Evolutionary conservation across 2,888 invertebrate genomes (phyloP).

Genomic region (Noctua fimbriata): DNA sequence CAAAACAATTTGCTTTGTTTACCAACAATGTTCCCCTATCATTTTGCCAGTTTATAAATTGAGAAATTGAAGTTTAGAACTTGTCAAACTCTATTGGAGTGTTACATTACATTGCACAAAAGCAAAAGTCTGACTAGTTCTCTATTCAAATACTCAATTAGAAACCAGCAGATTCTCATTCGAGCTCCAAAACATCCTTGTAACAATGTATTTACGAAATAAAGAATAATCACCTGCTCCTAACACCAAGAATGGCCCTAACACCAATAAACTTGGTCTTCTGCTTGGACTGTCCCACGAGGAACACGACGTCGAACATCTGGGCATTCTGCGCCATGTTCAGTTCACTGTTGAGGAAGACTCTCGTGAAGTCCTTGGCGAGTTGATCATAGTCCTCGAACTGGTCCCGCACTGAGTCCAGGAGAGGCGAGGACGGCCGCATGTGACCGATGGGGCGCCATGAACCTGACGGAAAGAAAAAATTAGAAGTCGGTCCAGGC

Average conservation of each 20-base stretch:
- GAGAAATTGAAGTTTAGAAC: not conserved
- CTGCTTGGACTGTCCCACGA: constrained; percentile 97
- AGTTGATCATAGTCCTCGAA: constrained; percentile 98
- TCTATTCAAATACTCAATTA: not conserved
- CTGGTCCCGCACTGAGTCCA: constrained; percentile 97
- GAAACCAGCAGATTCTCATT: not conserved
- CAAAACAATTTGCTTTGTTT: too few relatives aligned
- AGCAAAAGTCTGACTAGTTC: too few relatives aligned
- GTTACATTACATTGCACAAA: not conserved
- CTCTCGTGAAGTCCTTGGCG: constrained; percentile 97
- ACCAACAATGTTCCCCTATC: too few relatives aligned
- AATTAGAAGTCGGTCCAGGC: not conserved
- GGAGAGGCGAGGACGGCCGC: constrained; percentile 97
- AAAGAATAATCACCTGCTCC: constrained; percentile 92
- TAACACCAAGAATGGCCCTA: constrained; percentile 96
- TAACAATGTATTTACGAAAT: not conserved
- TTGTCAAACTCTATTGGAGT: not conserved
- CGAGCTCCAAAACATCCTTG: not conserved
- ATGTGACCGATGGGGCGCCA: constrained; percentile 98
- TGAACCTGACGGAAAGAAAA: constrained; percentile 91
- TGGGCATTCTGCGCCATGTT: constrained; percentile 94
- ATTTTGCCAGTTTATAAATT: not conserved
- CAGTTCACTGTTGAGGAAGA: constrained; percentile 96
- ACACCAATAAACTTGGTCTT: constrained; percentile 97
- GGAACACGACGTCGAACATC: constrained; percentile 97